A percentile compares a stretch with the other conserved stretches of the same genome.
Conservation (phyloP, 2,888 invertebrate species). For the Zeuzera pyrina region DNA sequence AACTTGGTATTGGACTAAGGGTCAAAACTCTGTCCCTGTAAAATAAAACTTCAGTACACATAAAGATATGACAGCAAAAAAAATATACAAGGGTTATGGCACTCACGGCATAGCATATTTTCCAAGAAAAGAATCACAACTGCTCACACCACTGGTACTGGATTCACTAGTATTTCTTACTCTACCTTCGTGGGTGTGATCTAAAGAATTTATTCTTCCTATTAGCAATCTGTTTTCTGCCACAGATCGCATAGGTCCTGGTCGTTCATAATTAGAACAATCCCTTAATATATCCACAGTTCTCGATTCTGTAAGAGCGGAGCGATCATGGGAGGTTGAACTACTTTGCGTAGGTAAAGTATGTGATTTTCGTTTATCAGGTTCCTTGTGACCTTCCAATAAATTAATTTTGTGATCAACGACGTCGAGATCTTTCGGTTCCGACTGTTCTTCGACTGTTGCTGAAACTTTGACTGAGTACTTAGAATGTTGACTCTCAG, state of each 20-base stretch:
- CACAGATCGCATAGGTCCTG: conserved; percentile 31
- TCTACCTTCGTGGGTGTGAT: conserved; percentile 54
- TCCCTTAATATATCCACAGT: conserved; percentile 75
- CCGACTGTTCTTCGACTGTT: conserved; percentile 13
- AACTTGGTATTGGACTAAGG: conserved; percentile 91
- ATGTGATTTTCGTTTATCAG: conserved; percentile 58
- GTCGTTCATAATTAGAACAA: conserved; percentile 45
- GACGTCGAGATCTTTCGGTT: conserved; percentile 37
- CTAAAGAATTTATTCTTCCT: conserved; percentile 54
- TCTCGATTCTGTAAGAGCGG: conserved; percentile 79
- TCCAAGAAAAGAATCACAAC: conserved; percentile 82
- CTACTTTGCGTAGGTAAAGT: conserved; percentile 73
- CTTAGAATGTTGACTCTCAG: conserved; percentile 46
- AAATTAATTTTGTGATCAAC: conserved; percentile 35
- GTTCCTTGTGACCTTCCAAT: conserved; percentile 27
- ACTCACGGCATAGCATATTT: conserved; percentile 74
- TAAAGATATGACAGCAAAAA: neutral
- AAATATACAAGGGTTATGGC: conserved; percentile 6
- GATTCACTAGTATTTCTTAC: conserved; percentile 77
- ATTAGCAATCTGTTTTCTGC: conserved; percentile 40
- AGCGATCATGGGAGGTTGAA: conserved; percentile 73
- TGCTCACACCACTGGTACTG: conserved; percentile 87
- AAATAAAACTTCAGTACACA: conserved; percentile 14
- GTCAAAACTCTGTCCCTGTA: conserved; percentile 81
- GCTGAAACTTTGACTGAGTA: conserved; percentile 24